Base-by-base conservation (phyloP, 2,113 vertebrate species). In the Dissostichus mawsoni region DNA sequence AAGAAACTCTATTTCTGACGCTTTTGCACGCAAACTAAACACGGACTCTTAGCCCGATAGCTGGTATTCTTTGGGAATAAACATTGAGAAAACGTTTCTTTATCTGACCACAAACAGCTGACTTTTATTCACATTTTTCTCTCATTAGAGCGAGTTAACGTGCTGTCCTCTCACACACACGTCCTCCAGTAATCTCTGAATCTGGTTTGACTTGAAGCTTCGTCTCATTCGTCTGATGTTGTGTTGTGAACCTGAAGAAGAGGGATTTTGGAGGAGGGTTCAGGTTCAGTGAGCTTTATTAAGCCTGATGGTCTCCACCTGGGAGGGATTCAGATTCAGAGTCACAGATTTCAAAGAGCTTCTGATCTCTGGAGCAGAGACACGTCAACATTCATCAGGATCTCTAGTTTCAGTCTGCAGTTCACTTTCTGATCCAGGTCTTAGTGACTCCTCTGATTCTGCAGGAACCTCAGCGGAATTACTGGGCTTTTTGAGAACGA, bases 331-430 rank as follows among this genome's bases (percentile, higher is more conserved):
- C 64, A 45, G 62, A 73, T 82, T 82, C 64, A 45, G 71, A 69
- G 55, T 66, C 81, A 51, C 41, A 2, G 29, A 53, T 84, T 82
- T 82, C 53, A 77, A 82, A 82, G 74, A 65, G 69, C 76, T 63
- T 87, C 78, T 90, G 84, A 88, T 87, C 86, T 76, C 10, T 48
- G 81, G 69, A 73, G 66, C 83, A 67, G 63, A 78, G 81, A 81
- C 77, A 25, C 1, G 77, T 67, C 77, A 1, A 44, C 74, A 79
- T 72, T 70, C 75, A 87, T 87, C 82, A 87, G 20, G 25, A 52
- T 75, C 70, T 78, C 66, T 25, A 20, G 58, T 50, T 17, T 16
- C 71, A 9, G 51, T 59, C 69, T 11, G 61, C 36, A 41, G 57
- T 68, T 67, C 68, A 20, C 16, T 44, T 17, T 50, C 48, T 64